A percentile compares a stretch with the other conserved stretches of the same genome.
Evolutionary conservation across 23 tunicate species (phyloP).

Genomic region (Aplidium turbinatum): DNA sequence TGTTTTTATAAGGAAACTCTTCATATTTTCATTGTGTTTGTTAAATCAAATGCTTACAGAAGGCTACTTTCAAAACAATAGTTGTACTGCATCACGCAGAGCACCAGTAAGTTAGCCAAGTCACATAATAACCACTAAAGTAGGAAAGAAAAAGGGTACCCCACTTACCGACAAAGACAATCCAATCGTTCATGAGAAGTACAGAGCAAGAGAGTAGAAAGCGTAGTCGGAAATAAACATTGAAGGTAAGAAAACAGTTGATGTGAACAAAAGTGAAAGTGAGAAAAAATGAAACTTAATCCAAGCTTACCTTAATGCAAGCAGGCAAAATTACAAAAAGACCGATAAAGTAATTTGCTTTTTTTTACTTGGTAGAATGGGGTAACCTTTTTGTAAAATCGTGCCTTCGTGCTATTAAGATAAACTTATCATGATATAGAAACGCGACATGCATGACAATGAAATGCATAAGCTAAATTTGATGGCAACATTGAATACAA

Average conservation of each 20-base stretch:
- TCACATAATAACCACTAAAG: too few relatives aligned
- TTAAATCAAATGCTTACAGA: too few relatives aligned
- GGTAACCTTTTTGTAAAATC: slow-evolving; percentile 54
- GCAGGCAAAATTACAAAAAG: slow-evolving; percentile 42
- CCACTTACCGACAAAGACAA: slow-evolving; percentile 42
- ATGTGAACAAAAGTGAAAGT: slow-evolving; percentile 9
- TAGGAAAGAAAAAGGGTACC: slow-evolving; percentile 69
- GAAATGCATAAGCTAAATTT: too few relatives aligned
- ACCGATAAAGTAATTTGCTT: background rate
- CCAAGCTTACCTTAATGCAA: slow-evolving; percentile 36
- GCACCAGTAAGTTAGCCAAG: too few relatives aligned
- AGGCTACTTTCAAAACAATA: too few relatives aligned
- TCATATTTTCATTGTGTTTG: too few relatives aligned
- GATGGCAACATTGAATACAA: too few relatives aligned
- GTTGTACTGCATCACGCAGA: too few relatives aligned
- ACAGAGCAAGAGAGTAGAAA: background rate
- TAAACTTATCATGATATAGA: background rate
- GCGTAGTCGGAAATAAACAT: background rate
- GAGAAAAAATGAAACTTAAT: background rate
- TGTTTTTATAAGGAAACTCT: too few relatives aligned
- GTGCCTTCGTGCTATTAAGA: slow-evolving; percentile 54
- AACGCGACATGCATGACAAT: background rate
- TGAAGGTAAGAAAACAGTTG: background rate
- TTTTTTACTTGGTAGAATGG: background rate
- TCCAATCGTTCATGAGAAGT: background rate